Conservation (phyloP, 2,797 vertebrate species). For the Sparus aurata region DNA sequence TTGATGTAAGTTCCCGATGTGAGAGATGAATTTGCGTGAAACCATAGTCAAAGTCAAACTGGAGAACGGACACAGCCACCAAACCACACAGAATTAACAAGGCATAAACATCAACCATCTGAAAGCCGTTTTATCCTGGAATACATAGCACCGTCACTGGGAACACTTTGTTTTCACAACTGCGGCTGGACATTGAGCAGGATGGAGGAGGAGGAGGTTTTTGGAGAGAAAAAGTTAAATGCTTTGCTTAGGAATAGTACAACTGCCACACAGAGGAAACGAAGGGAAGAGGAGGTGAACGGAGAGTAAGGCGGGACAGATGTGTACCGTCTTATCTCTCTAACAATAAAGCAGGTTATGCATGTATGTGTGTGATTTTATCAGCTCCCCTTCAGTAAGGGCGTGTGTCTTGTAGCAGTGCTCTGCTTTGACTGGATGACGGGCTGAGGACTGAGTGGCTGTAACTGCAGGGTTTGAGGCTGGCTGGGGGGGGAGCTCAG, state of each 20-base stretch:
- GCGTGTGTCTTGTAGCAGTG: constrained; percentile 36
- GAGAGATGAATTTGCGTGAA: background rate
- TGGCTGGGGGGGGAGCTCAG: constrained; percentile 13
- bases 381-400: constrained; percentile 26
- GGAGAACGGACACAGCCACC: constrained; percentile 38
- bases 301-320: constrained; percentile 28
- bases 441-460: constrained; percentile 39
- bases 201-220: background rate
- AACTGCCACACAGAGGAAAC: constrained; percentile 45
- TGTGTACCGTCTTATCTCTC: constrained; percentile 1
- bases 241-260: constrained; percentile 41
- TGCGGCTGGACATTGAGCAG: constrained; percentile 22
- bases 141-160: constrained; percentile 36
- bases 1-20: constrained; percentile 17
- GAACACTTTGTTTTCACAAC: constrained; percentile 40
- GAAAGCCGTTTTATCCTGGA: constrained; percentile 51
- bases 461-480: constrained; percentile 55
- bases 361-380: constrained; percentile 8
- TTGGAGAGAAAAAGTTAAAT: constrained; percentile 40
- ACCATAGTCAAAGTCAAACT: constrained; percentile 30
- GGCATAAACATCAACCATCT: constrained; percentile 41
- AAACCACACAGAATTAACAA: constrained; percentile 40
- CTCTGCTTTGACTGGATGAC: constrained; percentile 28
- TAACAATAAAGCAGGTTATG: constrained; percentile 18
- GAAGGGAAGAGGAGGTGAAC: constrained; percentile 34